Conservation (phyloP, 2,797 vertebrate species). For the Vultur gryphus region DNA sequence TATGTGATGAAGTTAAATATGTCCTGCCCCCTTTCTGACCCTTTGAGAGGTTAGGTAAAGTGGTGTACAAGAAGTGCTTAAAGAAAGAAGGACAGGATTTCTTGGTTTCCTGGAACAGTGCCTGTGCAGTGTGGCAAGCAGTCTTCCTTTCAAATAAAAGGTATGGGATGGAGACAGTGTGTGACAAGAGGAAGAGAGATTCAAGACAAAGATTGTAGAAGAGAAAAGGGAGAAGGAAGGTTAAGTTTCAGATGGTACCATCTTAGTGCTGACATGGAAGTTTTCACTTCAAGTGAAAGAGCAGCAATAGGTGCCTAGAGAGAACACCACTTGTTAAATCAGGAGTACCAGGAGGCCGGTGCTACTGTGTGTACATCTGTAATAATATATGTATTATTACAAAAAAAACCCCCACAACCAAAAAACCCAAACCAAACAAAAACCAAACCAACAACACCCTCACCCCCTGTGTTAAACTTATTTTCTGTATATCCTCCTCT, state of each 20-base stretch:
- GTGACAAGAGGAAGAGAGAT: background rate
- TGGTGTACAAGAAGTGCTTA: background rate
- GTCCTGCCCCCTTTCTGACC: background rate
- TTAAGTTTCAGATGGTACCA: background rate
- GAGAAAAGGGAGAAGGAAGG: background rate
- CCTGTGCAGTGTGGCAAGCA: background rate
- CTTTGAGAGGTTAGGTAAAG: background rate
- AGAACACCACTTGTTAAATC: background rate
- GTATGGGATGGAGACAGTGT: background rate
- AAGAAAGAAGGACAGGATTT: background rate
- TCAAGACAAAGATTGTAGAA: background rate
- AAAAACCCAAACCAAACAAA: background rate
- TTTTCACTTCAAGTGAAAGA: background rate
- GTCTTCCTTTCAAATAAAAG: background rate
- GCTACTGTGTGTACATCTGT: background rate
- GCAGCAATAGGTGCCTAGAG: background rate
- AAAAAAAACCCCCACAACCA: background rate
- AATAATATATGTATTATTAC: background rate
- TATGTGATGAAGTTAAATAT: background rate
- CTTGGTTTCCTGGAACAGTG: background rate
- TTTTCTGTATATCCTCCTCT: background rate
- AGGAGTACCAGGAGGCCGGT: background rate
- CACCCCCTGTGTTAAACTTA: background rate
- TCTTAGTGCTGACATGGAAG: background rate
- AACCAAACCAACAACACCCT: background rate